phyloP scores from a whole-genome alignment of 1,140 invertebrate species.

The Stegodyphus dumicola region DNA sequence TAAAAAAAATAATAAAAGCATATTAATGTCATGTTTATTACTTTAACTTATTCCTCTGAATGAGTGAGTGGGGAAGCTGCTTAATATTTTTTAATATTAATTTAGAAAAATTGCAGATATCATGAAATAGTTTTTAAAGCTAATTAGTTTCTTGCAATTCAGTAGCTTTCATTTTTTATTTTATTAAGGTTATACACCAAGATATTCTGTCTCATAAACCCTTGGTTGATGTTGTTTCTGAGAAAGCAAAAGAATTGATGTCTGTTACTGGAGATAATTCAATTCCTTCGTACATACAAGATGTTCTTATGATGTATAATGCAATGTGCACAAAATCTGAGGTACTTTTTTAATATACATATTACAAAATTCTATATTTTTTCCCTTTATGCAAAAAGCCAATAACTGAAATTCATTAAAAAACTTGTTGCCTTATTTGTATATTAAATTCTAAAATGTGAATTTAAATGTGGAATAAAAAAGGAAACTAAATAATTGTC shows the following conservation, averaged over 20 bases:
- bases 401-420: not conserved
- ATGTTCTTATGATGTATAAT: slow-evolving; percentile 89
- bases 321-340: slow-evolving; percentile 89
- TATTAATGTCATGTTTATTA: too few relatives aligned
- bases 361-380: not conserved
- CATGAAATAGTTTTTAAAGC: too few relatives aligned
- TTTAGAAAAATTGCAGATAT: too few relatives aligned
- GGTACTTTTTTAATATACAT: slow-evolving; percentile 61
- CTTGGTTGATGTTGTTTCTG: slow-evolving; percentile 88
- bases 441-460: not conserved
- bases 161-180: not conserved
- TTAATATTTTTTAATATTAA: too few relatives aligned
- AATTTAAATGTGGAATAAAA: not conserved
- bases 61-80: too few relatives aligned
- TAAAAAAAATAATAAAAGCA: too few relatives aligned
- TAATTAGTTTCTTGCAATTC: too few relatives aligned
- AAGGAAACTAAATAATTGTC: not conserved
- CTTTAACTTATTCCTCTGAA: too few relatives aligned
- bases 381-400: too few relatives aligned
- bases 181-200: slow-evolving; percentile 79
- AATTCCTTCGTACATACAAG: slow-evolving; percentile 85
- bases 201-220: slow-evolving; percentile 93
- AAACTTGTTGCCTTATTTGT: not conserved
- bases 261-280: slow-evolving; percentile 89
- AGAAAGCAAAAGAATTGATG: slow-evolving; percentile 89